Percentiles rank a stretch among this genome's conserved stretches.
Evolutionary conservation across 2,113 vertebrate species (phyloP).

Genomic region (Bos taurus): ARS-UCD2.0 NC_037338.1:7888501-7889000

Average conservation of each 20-base stretch:
- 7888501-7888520: neutral
- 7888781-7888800: neutral
- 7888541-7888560: neutral
- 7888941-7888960: conserved; percentile 39
- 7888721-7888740: neutral
- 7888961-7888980: conserved; percentile 42
- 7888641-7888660: neutral
- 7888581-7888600: neutral
- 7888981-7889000: conserved; percentile 75
- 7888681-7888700: neutral
- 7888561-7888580: accelerated
- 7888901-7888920: conserved; percentile 27
- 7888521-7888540: neutral
- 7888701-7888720: neutral
- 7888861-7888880: neutral
- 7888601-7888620: neutral
- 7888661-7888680: neutral
- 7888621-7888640: neutral
- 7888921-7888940: conserved; percentile 49
- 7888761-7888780: neutral
- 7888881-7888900: neutral
- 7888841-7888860: neutral
- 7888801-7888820: neutral
- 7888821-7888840: neutral
- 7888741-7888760: neutral